Base-by-base conservation (phyloP, 2,888 invertebrate genomes). In the Caradrina kadenii region DNA sequence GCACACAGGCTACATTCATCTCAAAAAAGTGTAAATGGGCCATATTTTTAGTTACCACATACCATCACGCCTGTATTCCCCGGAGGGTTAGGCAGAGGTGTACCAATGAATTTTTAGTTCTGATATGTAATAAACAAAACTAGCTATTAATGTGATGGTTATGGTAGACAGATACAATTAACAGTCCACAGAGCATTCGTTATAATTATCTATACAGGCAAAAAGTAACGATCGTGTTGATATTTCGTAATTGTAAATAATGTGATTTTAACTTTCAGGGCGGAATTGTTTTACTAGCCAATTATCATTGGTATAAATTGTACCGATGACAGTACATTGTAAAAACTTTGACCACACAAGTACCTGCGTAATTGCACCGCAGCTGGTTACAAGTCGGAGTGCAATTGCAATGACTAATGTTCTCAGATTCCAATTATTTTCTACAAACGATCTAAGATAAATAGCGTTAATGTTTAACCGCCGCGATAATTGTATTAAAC, bases 401-500 rank as follows among this genome's bases (percentile, higher is more conserved):
- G 52, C 63, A 70, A 65, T 64, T 65, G 56, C 39, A 74, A 73
- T 64, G 64, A 79, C 22, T 56, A 60, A 78, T 81, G 73, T 55
- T 19, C 22, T 69, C 58, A 26, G 49, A 77, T 81, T 42, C 63
- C 69, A 70, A 79, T 74, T 80, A 74, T 74, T 80, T 71, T 69
- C 56, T 68, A 65, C 67, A 74, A 58, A 56, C 69, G 69, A 78
- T 78, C 69, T 67, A 52, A 74, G 74, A 78, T 81, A 80, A 78
- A 67, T 67, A 69, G 54, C 55, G 35, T 39, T 49, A 65, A 55
- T 65, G 63, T 66, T 68, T 56, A 81, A 68, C 79, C 63, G 79
- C 17, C 55, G 56, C 79, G 70, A 63, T 81, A 81, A 82, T 74
- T 74, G 61, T 81, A 66, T 78, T 70, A 66, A 70, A 74, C 61